phyloP scores from a whole-genome alignment of 1,140 invertebrate genomes.

The Wiebesia pumilae region DNA sequence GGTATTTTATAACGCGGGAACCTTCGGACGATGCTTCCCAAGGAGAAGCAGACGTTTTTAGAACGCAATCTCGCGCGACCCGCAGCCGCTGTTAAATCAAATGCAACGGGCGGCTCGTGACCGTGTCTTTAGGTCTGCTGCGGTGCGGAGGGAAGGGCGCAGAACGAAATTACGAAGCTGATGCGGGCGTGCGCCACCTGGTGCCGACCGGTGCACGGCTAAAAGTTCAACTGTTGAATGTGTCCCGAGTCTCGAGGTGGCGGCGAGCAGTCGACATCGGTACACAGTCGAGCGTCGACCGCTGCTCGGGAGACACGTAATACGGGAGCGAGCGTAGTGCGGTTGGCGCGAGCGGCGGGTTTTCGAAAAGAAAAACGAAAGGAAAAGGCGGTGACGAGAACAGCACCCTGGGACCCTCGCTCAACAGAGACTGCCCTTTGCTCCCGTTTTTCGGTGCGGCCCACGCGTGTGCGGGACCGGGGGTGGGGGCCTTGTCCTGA shows the following conservation, averaged over 20 bases:
- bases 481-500: neutral
- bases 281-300: constrained; percentile 3
- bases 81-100: neutral
- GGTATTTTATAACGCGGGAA: neutral
- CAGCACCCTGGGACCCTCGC: too few relatives aligned
- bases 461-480: neutral
- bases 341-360: constrained; percentile 27
- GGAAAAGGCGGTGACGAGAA: neutral
- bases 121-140: too few relatives aligned
- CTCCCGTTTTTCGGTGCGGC: neutral
- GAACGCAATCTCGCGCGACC: neutral
- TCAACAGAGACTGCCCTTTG: too few relatives aligned
- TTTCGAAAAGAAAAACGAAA: neutral
- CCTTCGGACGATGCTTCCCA: neutral
- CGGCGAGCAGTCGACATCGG: constrained; percentile 14
- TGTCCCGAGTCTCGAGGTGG: neutral
- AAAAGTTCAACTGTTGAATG: constrained; percentile 31
- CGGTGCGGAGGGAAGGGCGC: neutral
- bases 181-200: constrained; percentile 6
- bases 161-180: neutral
- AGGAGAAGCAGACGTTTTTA: constrained; percentile 7
- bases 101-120: neutral
- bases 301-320: neutral
- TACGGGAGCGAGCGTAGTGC: too few relatives aligned
- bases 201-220: neutral